A percentile compares a stretch with the other conserved stretches of the same genome.
Evolutionary conservation across 2,113 vertebrate genomes (phyloP).

Genomic region (Tautogolabrus adspersus): DNA sequence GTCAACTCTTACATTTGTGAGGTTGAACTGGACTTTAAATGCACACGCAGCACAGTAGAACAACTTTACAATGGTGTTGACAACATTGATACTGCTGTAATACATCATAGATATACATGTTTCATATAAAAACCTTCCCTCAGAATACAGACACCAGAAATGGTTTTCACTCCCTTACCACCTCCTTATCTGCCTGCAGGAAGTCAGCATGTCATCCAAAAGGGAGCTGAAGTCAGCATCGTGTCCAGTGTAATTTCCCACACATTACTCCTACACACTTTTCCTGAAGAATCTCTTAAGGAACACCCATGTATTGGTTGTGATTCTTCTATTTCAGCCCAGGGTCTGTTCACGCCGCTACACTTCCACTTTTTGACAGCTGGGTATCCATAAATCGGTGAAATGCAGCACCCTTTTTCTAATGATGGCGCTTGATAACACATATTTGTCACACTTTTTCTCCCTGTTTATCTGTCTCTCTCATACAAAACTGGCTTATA

Average conservation of each 20-base stretch:
- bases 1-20: neutral
- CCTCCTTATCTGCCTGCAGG: conserved; percentile 24
- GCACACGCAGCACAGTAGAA: neutral
- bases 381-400: neutral
- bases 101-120: neutral
- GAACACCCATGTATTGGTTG: neutral
- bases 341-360: neutral
- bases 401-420: neutral
- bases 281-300: neutral
- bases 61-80: neutral
- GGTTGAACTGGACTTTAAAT: neutral
- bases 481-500: neutral
- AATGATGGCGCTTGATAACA: neutral
- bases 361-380: neutral
- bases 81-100: conserved; percentile 2
- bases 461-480: conserved; percentile 3
- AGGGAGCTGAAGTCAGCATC: conserved; percentile 51
- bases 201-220: conserved; percentile 31
- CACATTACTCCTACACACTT: neutral
- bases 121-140: neutral
- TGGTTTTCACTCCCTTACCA: conserved; percentile 10
- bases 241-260: neutral
- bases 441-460: conserved; percentile 35
- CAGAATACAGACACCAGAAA: neutral
- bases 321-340: neutral